A percentile compares a stretch with the other conserved stretches of the same genome.
These are phyloP conservation scores for Orgyia antiqua DNA, from an alignment of 2,888 invertebrate genomes.

Conservation along the genomic window DNA sequence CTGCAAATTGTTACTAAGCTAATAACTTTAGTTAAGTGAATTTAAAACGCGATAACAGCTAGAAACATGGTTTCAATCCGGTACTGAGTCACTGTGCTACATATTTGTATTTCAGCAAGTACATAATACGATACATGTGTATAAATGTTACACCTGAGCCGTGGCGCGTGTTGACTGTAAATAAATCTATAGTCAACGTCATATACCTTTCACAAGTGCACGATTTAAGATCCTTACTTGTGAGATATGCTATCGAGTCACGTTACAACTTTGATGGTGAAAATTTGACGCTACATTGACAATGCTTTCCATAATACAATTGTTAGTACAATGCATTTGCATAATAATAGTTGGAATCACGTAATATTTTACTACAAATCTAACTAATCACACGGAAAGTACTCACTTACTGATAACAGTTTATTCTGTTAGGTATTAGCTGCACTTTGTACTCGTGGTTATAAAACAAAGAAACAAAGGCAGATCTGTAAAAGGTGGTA, in stretches of 20 bases:
- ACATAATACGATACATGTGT: conserved; percentile 34
- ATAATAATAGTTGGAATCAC: conserved; percentile 1
- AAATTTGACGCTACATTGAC: conserved; percentile 31
- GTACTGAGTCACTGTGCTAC: conserved; percentile 29
- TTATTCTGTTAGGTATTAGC: too few species aligned
- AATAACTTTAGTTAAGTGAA: too few species aligned
- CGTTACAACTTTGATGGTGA: conserved; percentile 38
- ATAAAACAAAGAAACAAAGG: too few species aligned
- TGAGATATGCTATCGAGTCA: conserved; percentile 42
- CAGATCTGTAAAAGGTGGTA: too few species aligned
- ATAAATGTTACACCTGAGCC: conserved; percentile 42
- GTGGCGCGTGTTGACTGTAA: conserved; percentile 30
- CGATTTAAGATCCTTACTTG: conserved; percentile 27
- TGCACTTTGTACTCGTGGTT: too few species aligned
- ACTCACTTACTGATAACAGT: too few species aligned
- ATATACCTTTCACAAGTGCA: conserved; percentile 25
- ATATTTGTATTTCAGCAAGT: conserved; percentile 40
- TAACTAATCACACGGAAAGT: too few species aligned
- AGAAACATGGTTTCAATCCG: too few species aligned
- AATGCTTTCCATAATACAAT: conserved; percentile 10
- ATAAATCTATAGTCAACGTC: conserved; percentile 33
- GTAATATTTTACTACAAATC: neutral
- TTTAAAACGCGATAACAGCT: too few species aligned
- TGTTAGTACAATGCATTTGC: conserved; percentile 14
- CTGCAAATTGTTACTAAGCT: too few species aligned